phyloP scores from a whole-genome alignment of 2,888 invertebrate species.

The Arrhopalites spinosus region DNA sequence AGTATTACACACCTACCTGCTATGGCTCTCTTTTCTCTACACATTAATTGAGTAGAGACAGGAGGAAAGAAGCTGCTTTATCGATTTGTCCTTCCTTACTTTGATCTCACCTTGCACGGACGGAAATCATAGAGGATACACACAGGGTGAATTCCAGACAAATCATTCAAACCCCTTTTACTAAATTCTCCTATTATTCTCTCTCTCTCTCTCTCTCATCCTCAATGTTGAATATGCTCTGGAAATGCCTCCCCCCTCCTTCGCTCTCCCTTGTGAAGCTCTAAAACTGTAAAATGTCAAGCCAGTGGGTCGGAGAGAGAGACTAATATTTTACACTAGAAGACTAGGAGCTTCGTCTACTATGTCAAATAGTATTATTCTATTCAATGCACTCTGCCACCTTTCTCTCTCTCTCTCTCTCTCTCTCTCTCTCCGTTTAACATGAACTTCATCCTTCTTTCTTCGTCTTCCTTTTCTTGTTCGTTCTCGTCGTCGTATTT shows the following conservation, averaged over 20 bases:
- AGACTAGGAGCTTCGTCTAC: no score
- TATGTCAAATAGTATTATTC: no score
- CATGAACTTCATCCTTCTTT: not conserved
- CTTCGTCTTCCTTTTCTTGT: no score
- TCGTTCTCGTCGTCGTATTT: not conserved
- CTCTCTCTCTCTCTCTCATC: not conserved
- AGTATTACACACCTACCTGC: constrained; percentile 13
- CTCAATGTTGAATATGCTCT: no score
- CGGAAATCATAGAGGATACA: constrained; percentile 11
- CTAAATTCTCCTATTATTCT: not conserved
- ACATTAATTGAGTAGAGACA: constrained; percentile 2
- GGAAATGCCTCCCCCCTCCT: no score
- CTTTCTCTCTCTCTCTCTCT: not conserved
- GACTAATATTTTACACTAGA: no score
- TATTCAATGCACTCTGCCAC: no score
- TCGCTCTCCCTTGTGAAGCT: no score
- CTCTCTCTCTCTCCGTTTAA: not conserved
- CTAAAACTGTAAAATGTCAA: no score
- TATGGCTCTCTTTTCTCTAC: not conserved
- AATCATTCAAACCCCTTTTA: not conserved
- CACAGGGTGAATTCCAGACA: no score
- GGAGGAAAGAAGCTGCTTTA: constrained; percentile 14
- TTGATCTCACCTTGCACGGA: constrained; percentile 2
- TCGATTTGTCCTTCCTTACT: constrained; percentile 9
- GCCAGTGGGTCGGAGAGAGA: no score